These are phyloP conservation scores for Pheucticus melanocephalus DNA, from an alignment of 2,113 vertebrate species.

Conservation along the genomic window DNA sequence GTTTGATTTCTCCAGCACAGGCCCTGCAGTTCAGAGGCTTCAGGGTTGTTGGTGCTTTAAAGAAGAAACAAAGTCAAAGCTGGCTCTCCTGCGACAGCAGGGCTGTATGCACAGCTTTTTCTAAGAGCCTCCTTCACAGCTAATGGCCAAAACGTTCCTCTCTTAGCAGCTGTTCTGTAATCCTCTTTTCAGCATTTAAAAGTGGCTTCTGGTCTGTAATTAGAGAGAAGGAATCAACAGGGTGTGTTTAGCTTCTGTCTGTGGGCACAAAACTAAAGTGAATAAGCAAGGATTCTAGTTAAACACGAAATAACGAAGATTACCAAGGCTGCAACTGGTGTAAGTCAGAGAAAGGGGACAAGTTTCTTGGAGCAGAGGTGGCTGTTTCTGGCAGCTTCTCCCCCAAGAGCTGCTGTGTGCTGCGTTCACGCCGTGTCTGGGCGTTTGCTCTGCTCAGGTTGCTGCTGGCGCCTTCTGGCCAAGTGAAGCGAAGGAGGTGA, in stretches of 20 bases:
- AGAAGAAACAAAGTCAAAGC: background rate
- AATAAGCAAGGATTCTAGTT: background rate
- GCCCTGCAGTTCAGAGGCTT: background rate
- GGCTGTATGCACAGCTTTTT: background rate
- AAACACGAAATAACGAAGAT: background rate
- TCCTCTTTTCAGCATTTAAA: background rate
- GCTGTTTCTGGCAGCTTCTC: background rate
- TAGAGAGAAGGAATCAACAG: background rate
- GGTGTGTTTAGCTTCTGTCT: background rate
- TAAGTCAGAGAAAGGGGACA: background rate
- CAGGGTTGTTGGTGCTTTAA: background rate
- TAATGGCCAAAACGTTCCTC: background rate
- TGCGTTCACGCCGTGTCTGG: rapidly evolving
- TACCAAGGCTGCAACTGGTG: background rate
- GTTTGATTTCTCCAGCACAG: background rate
- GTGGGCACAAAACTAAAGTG: background rate
- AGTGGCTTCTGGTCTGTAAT: background rate
- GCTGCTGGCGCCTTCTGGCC: background rate
- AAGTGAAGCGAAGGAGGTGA: rapidly evolving
- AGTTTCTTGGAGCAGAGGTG: background rate
- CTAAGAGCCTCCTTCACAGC: background rate
- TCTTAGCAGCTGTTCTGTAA: background rate
- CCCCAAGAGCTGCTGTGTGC: rapidly evolving
- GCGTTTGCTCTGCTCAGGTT: background rate
- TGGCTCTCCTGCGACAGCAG: background rate